Evolutionary conservation across 2,113 vertebrate species (phyloP).

Genomic region (Varanus salvator): DNA sequence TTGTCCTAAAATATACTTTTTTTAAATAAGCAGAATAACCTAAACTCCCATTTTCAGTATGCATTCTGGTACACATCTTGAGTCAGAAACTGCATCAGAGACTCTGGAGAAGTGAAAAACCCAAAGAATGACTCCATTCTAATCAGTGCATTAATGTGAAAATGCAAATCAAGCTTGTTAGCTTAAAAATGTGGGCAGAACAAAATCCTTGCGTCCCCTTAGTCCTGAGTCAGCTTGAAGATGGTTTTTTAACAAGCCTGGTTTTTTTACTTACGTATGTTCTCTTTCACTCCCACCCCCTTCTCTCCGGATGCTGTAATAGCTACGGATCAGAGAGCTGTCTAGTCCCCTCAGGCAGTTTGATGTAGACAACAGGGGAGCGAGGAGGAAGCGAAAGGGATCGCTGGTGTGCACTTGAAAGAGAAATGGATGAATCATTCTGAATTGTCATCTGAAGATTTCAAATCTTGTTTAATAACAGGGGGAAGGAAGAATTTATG

Average conservation of each 20-base stretch:
- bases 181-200: neutral
- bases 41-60: neutral
- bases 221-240: neutral
- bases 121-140: neutral
- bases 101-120: neutral
- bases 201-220: neutral
- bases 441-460: constrained; percentile 7
- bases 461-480: constrained; percentile 7
- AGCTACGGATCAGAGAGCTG: constrained; percentile 11
- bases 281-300: neutral
- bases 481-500: neutral
- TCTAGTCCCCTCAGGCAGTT: constrained; percentile 23
- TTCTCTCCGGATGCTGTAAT: neutral
- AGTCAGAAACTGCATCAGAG: neutral
- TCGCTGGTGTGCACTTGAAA: constrained; percentile 6
- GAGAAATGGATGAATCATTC: constrained; percentile 1
- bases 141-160: neutral
- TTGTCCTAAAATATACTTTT: neutral
- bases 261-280: neutral
- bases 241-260: neutral
- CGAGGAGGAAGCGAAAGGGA: neutral
- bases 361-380: neutral
- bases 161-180: neutral
- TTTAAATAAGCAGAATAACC: neutral
- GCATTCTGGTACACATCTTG: neutral